Conservation (phyloP, 1,140 invertebrate genomes). For the Drosophila ironensis region DNA sequence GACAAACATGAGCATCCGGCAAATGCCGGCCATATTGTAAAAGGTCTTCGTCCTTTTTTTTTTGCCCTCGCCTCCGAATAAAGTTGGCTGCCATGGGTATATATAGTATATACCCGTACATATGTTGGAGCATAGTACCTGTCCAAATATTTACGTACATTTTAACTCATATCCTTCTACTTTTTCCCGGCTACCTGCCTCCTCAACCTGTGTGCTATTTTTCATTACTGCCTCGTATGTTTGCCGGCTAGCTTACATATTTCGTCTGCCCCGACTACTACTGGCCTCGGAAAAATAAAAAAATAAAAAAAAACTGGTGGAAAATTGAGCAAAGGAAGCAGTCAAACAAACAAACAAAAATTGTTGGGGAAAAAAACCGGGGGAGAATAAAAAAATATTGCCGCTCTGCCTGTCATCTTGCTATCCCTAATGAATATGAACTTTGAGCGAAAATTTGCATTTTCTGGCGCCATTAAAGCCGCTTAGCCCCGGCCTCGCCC, state of each 20-base stretch:
- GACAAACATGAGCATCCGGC: conserved; percentile 39
- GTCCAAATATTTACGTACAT: conserved; percentile 61
- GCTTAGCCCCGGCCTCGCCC: conserved; percentile 33
- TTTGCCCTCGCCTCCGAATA: background rate
- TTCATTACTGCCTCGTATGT: conserved; percentile 51
- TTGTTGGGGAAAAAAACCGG: conserved; percentile 1
- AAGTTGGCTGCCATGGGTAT: too few species aligned
- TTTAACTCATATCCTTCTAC: conserved; percentile 30
- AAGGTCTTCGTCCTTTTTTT: conserved; percentile 15
- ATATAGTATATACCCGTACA: too few species aligned
- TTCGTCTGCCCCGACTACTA: conserved; percentile 22
- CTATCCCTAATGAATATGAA: conserved; percentile 49
- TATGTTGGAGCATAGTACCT: conserved; percentile 36
- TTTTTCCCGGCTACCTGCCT: background rate
- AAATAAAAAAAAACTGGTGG: conserved; percentile 12
- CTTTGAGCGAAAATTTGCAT: conserved; percentile 51
- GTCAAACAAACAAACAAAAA: background rate
- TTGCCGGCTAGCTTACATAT: conserved; percentile 53
- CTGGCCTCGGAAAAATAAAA: conserved; percentile 28
- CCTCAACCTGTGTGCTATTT: conserved; percentile 53
- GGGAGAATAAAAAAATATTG: conserved; percentile 41
- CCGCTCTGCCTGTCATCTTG: conserved; percentile 37
- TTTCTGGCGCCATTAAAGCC: conserved; percentile 52
- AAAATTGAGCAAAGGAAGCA: conserved; percentile 31
- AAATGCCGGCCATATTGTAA: conserved; percentile 45